Evolutionary conservation across 2,888 invertebrate species (phyloP).

Genomic region (Leptopilina myrica): DNA sequence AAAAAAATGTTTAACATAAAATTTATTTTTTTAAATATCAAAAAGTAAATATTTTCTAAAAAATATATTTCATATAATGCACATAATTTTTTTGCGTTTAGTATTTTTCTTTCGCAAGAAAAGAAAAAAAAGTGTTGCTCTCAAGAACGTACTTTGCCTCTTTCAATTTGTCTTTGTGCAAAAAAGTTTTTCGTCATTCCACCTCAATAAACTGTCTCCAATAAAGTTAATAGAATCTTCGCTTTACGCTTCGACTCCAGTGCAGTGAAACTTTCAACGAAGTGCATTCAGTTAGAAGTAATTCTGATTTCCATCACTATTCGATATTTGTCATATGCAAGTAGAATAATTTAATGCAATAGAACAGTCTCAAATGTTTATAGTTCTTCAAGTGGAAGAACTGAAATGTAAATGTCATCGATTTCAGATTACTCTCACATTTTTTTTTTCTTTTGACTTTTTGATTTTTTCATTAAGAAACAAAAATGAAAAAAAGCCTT

Average conservation of each 20-base stretch:
- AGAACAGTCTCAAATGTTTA: slow-evolving; percentile 15
- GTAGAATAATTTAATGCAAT: slow-evolving; percentile 26
- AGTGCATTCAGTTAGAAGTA: slow-evolving; percentile 49
- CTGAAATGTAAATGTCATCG: slow-evolving; percentile 9
- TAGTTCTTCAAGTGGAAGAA: not conserved
- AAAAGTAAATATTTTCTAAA: not conserved
- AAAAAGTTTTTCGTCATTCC: slow-evolving; percentile 56
- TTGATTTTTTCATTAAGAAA: too few relatives aligned
- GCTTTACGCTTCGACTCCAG: slow-evolving; percentile 45
- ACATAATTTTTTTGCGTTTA: not conserved
- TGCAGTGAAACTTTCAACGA: slow-evolving; percentile 53
- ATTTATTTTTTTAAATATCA: not conserved
- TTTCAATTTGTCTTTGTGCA: slow-evolving; percentile 36
- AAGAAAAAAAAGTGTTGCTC: not conserved
- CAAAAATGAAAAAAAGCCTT: too few relatives aligned
- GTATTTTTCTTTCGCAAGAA: not conserved
- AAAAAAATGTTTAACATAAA: too few relatives aligned
- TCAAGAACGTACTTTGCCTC: not conserved
- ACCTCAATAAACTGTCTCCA: slow-evolving; percentile 59
- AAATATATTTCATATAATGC: not conserved
- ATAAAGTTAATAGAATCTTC: slow-evolving; percentile 57
- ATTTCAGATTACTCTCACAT: not conserved
- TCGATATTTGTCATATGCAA: slow-evolving; percentile 32
- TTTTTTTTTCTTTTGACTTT: too few relatives aligned
- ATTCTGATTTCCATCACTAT: slow-evolving; percentile 37